Evolutionary conservation across 2,113 vertebrate genomes (phyloP), one percentile per base, ranked within the genome.

Genomic region (Pagrus major): DNA sequence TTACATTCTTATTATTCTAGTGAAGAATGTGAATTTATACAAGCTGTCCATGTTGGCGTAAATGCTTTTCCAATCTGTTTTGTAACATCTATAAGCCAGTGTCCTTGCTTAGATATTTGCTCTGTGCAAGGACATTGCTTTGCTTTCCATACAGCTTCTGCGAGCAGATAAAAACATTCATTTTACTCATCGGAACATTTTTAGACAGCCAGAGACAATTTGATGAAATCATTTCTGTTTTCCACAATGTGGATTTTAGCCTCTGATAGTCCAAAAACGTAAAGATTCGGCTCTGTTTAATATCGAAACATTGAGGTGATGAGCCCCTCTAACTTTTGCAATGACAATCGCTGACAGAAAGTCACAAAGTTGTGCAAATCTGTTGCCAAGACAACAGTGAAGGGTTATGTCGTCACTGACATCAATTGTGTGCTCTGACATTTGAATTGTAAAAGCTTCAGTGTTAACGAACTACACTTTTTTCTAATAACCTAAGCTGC

Each of bases 131-230:
- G 82, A 84, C 78, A 86, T 77, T 72, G 88, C 89, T 90, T 83
- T 80, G 87, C 84, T 86, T 88, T 64, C 69, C 86, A 85, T 83
- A 33, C 87, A 84, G 86, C 91, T 85, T 92, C 70, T 85, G 88
- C 84, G 15, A 64, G 72, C 80, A 81, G 78, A 87, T 73, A n/a
- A n/a, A 76, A 86, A 74, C 64, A 51, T 72, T 70, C 46, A 66
- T 84, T 72, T n/a, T 76, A 54, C n/a, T 15, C 44, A 29, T 52
- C 49, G n/a, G n/a, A 84, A 68, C 21, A 35, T 69, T 77, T 80
- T 44, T 58, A 78, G 84, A 85, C 91, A 89, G 89, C 88, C 89
- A 90, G 86, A 92, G 88, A 85, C 85, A 90, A 91, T 91, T 93
- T 72, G 23, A 87, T 80, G 73, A 85, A 88, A 70, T 88, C 78